Conservation (phyloP, 2,888 invertebrate genomes). For the Caenorhabditis auriculariae region DNA sequence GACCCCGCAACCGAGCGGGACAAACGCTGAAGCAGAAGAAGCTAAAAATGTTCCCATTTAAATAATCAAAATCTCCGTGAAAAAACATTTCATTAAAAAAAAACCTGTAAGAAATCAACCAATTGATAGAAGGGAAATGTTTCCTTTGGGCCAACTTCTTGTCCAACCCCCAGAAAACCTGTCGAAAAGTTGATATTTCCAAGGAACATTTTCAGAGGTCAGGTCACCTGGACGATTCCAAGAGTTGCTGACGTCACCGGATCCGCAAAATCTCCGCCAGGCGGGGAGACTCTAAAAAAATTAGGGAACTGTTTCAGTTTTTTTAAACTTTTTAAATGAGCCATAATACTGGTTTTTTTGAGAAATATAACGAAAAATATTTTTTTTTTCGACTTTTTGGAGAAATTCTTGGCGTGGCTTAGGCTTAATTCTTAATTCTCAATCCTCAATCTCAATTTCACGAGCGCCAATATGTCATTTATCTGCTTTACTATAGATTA, state of each 20-base stretch:
- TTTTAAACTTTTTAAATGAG: neutral
- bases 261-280: conserved; percentile 99
- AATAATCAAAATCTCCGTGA: no score
- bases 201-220: no score
- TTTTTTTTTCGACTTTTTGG: neutral
- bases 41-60: no score
- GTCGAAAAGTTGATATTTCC: no score
- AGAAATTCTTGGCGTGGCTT: no score
- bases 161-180: conserved; percentile 63
- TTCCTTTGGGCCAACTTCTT: conserved; percentile 77
- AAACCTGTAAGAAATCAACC: conserved; percentile 86
- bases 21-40: no score
- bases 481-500: no score
- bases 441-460: no score
- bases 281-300: conserved; percentile 77
- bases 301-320: neutral
- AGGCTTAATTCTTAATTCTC: neutral
- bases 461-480: no score
- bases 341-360: neutral
- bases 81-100: no score
- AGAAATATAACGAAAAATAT: neutral
- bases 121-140: conserved; percentile 99
- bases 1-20: no score
- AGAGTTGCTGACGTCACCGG: conserved; percentile 98
- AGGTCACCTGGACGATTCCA: conserved; percentile 84